Evolutionary conservation across 2,113 vertebrate genomes (phyloP), one percentile per base, ranked within the genome.

Genomic region (Triplophysa rosa): DNA sequence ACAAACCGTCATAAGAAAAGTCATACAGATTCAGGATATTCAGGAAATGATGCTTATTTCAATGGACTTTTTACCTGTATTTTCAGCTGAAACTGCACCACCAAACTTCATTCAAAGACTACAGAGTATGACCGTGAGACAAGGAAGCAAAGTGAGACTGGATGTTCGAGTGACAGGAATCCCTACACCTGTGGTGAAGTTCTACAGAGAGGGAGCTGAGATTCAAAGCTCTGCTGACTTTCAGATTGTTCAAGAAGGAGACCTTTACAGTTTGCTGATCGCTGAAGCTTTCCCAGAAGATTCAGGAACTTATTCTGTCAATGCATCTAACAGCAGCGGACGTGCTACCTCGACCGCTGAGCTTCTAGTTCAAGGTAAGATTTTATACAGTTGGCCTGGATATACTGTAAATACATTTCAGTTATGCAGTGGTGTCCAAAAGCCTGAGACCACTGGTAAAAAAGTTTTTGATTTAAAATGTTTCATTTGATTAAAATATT

Each of bases 211-310:
- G 24, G 97, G 98, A 92, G 96, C 95, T 17, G 98, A 99, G 95
- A 99, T 99, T 84, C 96, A 97, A 91, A 98, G 96, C 94, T 99
- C 98, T 73, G 90, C 93, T 63, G 97, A 99, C 95, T 99, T 99
- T 85, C 93, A 94, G 93, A 96, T 99, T 93, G 88, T 90, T 86
- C 94, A 95, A 90, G 95, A 96, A 90, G 95, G 93, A 90, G 94
- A 96, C 86, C 94, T 94, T 90, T 96, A 98, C 93, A 96, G 96
- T 90, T 92, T 99, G 93, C 90, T 96, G 82, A 96, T 96, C 91
- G 92, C 92, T 9, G 95, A 96, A 92, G 94, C 92, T 71, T 96
- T 95, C 83, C 93, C 94, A n/a, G 97, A 96, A 91, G 95, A 96
- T 89, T 96, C 96, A 84, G 97, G 98, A 82, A 98, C 95, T 2